Conservation (phyloP, 2,113 vertebrate genomes). For the Zosterops japonicus region DNA sequence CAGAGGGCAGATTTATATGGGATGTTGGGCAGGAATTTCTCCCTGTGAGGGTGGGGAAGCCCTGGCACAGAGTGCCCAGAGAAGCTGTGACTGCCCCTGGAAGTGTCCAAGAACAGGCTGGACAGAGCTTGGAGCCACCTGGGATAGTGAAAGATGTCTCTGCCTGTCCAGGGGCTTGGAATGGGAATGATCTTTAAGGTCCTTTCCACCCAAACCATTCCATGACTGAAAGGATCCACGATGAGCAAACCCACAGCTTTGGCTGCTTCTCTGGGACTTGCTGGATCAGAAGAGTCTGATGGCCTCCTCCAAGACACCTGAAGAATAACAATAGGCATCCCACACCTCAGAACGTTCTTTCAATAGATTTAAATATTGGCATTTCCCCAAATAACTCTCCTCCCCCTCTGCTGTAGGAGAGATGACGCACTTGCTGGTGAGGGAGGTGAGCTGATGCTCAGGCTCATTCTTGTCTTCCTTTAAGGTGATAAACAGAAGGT, state of each 20-base stretch:
- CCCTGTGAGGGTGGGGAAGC: accelerated
- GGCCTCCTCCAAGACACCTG: background rate
- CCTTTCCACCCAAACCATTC: background rate
- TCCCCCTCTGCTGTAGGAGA: background rate
- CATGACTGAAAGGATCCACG: accelerated
- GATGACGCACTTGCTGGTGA: background rate
- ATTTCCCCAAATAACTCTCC: background rate
- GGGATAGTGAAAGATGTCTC: accelerated
- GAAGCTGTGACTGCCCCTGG: background rate
- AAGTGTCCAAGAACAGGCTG: background rate
- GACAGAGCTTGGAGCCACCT: accelerated
- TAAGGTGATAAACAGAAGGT: slow-evolving; percentile 30
- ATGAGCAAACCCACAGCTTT: background rate
- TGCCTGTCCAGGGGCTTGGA: background rate
- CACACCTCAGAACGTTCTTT: background rate
- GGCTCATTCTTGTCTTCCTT: background rate
- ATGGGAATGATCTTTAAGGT: background rate
- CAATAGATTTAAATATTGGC: background rate
- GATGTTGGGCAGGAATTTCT: background rate
- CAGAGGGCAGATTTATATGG: background rate
- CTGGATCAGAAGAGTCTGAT: background rate
- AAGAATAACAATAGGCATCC: background rate
- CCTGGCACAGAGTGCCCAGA: background rate
- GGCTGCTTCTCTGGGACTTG: background rate
- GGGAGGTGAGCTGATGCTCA: slow-evolving; percentile 26